Conservation (phyloP, 2,113 vertebrate species). For the Tetraodon nigroviridis region DNA sequence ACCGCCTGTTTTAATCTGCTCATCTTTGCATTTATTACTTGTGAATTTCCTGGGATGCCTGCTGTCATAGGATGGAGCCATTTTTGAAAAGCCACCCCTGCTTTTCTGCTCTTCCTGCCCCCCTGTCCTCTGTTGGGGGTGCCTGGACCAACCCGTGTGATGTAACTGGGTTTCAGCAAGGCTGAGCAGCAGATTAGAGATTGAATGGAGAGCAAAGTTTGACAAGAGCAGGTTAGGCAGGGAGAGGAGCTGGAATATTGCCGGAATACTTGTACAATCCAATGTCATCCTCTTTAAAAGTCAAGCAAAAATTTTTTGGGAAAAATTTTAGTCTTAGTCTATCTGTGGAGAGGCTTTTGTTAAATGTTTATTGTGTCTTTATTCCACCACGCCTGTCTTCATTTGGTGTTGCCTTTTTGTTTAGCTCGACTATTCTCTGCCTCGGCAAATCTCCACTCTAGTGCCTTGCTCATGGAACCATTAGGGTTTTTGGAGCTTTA, state of each 20-base stretch:
- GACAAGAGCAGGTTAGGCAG: slow-evolving; percentile 14
- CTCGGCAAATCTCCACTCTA: slow-evolving; percentile 31
- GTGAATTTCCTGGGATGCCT: neutral
- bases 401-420: neutral
- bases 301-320: no score
- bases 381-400: neutral
- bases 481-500: slow-evolving; percentile 53
- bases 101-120: neutral
- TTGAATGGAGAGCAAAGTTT: slow-evolving; percentile 24
- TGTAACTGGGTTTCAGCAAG: slow-evolving; percentile 30
- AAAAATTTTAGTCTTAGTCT: neutral
- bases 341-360: neutral
- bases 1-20: neutral
- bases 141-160: slow-evolving; percentile 28
- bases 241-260: slow-evolving; percentile 3
- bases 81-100: neutral
- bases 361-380: neutral
- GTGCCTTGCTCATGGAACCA: slow-evolving; percentile 41
- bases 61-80: neutral
- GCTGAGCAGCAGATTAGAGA: slow-evolving; percentile 37
- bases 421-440: slow-evolving; percentile 20
- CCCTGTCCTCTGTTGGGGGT: slow-evolving; percentile 6
- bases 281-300: neutral
- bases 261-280: slow-evolving; percentile 18
- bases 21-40: neutral